Evolutionary conservation across 2,797 vertebrate species (phyloP).

Genomic region (Lutjanus argentimaculatus): DNA sequence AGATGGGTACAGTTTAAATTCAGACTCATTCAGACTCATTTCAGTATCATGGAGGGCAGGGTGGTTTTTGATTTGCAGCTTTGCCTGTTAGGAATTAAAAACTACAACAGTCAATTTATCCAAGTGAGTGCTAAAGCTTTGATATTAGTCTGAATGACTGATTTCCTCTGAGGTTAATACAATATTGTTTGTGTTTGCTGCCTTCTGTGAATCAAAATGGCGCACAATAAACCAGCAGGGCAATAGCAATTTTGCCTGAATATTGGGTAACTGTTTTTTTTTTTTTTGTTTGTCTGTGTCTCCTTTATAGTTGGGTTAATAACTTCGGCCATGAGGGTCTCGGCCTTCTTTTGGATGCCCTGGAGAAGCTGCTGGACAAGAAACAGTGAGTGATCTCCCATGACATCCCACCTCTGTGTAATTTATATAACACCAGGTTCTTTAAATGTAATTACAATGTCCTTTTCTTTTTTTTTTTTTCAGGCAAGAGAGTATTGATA

Average conservation of each 20-base stretch:
- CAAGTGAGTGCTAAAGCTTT: constrained; percentile 45
- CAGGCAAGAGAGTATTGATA: constrained; percentile 97
- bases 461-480: constrained; percentile 31
- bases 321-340: constrained; percentile 99
- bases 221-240: constrained; percentile 20
- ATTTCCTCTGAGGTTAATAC: constrained; percentile 55
- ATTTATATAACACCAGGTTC: not conserved
- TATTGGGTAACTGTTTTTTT: constrained; percentile 14
- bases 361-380: constrained; percentile 97
- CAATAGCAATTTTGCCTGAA: constrained; percentile 32
- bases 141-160: constrained; percentile 54
- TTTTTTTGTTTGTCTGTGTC: constrained; percentile 36
- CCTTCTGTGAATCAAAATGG: constrained; percentile 21
- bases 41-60: constrained; percentile 23
- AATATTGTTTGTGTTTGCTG: constrained; percentile 43
- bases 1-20: constrained; percentile 74
- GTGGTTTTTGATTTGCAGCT: constrained; percentile 47
- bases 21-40: constrained; percentile 56
- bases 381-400: constrained; percentile 91
- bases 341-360: constrained; percentile 92
- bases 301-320: constrained; percentile 94
- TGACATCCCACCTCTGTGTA: not conserved
- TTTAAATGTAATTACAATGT: constrained; percentile 6
- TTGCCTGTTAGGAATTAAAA: constrained; percentile 64
- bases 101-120: constrained; percentile 58